phyloP scores from a whole-genome alignment of 2,888 invertebrate species.

The Lagria hirta region DNA sequence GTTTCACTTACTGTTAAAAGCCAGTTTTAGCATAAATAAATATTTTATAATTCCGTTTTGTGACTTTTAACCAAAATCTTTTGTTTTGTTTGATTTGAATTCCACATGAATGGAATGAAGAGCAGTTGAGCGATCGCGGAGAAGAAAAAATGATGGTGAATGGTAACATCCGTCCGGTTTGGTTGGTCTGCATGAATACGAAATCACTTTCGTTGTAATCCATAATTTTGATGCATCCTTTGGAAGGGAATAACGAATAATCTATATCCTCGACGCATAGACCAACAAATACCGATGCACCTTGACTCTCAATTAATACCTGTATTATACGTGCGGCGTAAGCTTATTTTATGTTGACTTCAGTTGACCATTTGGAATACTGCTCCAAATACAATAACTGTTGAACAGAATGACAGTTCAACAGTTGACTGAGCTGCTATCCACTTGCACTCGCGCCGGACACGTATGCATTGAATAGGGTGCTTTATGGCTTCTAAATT shows the following conservation, averaged over 20 bases:
- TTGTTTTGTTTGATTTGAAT: no score
- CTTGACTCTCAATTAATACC: conserved; percentile 47
- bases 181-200: conserved; percentile 44
- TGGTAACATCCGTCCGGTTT: conserved; percentile 41
- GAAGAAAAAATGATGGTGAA: no score
- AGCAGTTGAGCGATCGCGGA: no score
- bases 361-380: conserved; percentile 38
- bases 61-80: no score
- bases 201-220: conserved; percentile 40
- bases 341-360: conserved; percentile 48
- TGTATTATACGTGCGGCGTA: conserved; percentile 45
- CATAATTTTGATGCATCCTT: conserved; percentile 44
- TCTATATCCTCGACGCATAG: conserved; percentile 49
- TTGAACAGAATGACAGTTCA: conserved; percentile 21
- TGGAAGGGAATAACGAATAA: conserved; percentile 46
- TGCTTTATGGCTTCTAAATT: conserved; percentile 49
- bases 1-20: no score
- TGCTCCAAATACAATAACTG: conserved; percentile 29
- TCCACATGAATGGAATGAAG: no score
- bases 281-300: conserved; percentile 49
- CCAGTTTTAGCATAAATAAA: no score
- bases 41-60: no score
- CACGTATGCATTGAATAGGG: conserved; percentile 48
- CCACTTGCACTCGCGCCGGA: conserved; percentile 42
- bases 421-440: conserved; percentile 33